These are phyloP conservation scores for Melitaea cinxia DNA, from an alignment of 1,140 invertebrate genomes.

Conservation along the genomic window DNA sequence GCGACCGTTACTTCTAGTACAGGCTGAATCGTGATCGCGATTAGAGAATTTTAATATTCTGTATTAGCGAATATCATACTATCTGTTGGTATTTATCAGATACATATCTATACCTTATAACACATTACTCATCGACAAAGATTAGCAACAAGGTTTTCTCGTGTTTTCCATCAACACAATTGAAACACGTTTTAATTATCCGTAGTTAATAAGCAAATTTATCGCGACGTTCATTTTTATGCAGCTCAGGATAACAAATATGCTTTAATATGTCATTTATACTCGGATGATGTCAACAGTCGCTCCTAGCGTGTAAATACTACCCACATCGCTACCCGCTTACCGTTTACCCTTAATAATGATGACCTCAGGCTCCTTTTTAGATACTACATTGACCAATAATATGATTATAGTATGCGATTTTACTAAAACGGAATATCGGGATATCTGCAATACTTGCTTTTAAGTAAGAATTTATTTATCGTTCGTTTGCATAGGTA, in stretches of 20 bases:
- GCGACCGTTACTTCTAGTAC: no score
- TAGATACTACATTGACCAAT: constrained; percentile 7
- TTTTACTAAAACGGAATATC: background rate
- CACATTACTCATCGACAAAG: background rate
- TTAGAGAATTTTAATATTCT: no score
- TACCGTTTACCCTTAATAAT: constrained; percentile 32
- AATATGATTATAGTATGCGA: background rate
- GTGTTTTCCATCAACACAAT: background rate
- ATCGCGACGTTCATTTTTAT: background rate
- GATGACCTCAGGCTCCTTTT: constrained; percentile 21
- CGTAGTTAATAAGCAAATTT: constrained; percentile 4
- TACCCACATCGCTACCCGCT: constrained; percentile 25
- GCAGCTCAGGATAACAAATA: constrained; percentile 15
- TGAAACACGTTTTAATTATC: constrained; percentile 1
- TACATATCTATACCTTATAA: no score
- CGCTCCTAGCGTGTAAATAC: constrained; percentile 23
- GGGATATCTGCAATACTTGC: background rate
- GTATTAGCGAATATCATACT: no score
- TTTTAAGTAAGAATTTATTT: no score
- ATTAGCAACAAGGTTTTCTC: background rate
- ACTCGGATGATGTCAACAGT: constrained; percentile 31
- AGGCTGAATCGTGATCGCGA: no score
- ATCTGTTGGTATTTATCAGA: no score
- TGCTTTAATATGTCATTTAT: constrained; percentile 11
- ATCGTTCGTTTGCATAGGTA: no score